Evolutionary conservation across 92 coral and sea anemone species (phyloP).

Genomic region (Isaurus tuberculatus): DNA sequence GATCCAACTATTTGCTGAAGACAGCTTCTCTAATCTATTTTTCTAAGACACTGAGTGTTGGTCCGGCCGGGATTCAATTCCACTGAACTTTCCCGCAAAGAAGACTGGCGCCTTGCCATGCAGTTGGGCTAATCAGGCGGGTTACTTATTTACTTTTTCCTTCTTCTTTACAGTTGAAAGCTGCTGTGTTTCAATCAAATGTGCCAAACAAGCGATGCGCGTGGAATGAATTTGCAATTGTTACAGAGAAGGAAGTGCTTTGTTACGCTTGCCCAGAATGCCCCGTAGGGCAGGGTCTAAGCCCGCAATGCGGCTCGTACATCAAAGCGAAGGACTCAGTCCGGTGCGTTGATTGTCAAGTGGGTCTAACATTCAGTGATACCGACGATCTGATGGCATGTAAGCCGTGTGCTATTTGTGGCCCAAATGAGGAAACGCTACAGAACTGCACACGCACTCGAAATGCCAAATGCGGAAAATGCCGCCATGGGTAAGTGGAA

Average conservation of each 20-base stretch:
- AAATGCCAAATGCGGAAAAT: slow-evolving; percentile 75
- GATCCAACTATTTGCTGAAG: no score
- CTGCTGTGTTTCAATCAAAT: not conserved
- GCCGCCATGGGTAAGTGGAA: slow-evolving; percentile 71
- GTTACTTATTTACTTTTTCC: not conserved
- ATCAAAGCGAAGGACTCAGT: slow-evolving; percentile 44
- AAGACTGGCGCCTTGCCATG: no score
- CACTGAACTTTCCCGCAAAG: no score
- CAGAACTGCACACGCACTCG: slow-evolving; percentile 63
- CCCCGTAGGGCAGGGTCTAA: slow-evolving; percentile 64
- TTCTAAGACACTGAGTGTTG: no score
- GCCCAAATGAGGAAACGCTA: slow-evolving; percentile 61
- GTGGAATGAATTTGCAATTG: slow-evolving; percentile 60
- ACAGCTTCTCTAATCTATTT: no score
- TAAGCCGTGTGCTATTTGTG: slow-evolving; percentile 74
- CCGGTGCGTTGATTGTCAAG: slow-evolving; percentile 56
- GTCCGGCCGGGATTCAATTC: no score
- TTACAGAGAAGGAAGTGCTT: not conserved
- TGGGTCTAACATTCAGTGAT: slow-evolving; percentile 65
- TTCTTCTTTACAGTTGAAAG: not conserved
- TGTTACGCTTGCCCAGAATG: slow-evolving; percentile 73
- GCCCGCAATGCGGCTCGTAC: slow-evolving; percentile 82
- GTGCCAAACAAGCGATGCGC: slow-evolving; percentile 44
- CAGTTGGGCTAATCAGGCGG: no score
- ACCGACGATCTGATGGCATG: slow-evolving; percentile 70